Evolutionary conservation across 2,797 vertebrate genomes (phyloP).

Genomic region (Eupleurogrammus muticus): DNA sequence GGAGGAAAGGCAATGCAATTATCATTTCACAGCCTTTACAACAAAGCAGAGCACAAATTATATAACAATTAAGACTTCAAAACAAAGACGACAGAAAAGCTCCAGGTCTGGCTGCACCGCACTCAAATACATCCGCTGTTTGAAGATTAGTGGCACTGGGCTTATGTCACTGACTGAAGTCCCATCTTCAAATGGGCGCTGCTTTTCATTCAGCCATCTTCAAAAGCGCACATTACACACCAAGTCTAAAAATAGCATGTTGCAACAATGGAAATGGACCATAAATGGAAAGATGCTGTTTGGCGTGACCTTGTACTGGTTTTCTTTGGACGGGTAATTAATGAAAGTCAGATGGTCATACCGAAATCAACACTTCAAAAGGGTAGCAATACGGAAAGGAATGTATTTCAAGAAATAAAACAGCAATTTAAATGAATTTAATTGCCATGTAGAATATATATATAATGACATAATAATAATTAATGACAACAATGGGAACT

Average conservation of each 20-base stretch:
- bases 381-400: constrained; percentile 1
- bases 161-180: constrained; percentile 72
- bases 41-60: constrained; percentile 79
- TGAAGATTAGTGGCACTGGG: constrained; percentile 74
- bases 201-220: constrained; percentile 68
- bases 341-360: constrained; percentile 18
- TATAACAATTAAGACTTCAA: constrained; percentile 81
- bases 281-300: constrained; percentile 33
- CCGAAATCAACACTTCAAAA: constrained; percentile 41
- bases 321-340: constrained; percentile 55
- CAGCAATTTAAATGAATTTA: background rate
- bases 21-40: constrained; percentile 80
- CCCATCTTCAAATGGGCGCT: constrained; percentile 66
- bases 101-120: constrained; percentile 51
- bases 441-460: background rate
- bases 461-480: background rate
- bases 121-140: constrained; percentile 59
- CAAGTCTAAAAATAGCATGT: constrained; percentile 66
- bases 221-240: constrained; percentile 68
- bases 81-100: constrained; percentile 61
- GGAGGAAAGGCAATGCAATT: constrained; percentile 74
- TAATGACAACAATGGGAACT: constrained; percentile 12
- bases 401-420: constrained; percentile 11
- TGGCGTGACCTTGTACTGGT: constrained; percentile 23
- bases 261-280: constrained; percentile 44